Conservation (phyloP, 2,113 vertebrate species). For the Percopsis transmontana region DNA sequence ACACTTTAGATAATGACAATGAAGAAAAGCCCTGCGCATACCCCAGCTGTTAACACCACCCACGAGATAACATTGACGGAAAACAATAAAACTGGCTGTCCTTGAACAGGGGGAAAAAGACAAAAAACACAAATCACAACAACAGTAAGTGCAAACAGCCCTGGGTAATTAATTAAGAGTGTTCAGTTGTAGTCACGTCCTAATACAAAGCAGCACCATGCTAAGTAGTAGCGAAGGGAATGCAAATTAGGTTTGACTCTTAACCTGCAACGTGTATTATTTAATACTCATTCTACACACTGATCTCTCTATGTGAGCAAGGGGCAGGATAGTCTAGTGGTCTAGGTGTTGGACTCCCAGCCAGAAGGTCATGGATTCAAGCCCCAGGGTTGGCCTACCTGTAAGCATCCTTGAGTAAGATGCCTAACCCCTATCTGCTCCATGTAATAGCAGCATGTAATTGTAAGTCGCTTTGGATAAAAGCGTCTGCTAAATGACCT, state of each 20-base stretch:
- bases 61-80: slow-evolving; percentile 10
- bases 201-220: slow-evolving; percentile 48
- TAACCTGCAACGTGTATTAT: slow-evolving; percentile 50
- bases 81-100: slow-evolving; percentile 29
- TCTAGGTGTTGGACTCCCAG: too few species aligned
- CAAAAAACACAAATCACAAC: slow-evolving; percentile 19
- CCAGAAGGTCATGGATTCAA: too few species aligned
- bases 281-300: slow-evolving; percentile 49
- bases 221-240: slow-evolving; percentile 53
- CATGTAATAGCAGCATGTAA: too few species aligned
- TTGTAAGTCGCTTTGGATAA: too few species aligned
- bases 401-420: too few species aligned
- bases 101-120: slow-evolving; percentile 39
- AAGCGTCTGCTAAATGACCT: too few species aligned
- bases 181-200: slow-evolving; percentile 50
- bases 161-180: slow-evolving; percentile 59
- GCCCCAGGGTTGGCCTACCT: too few species aligned
- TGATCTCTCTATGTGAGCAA: slow-evolving; percentile 34
- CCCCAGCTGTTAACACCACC: neutral
- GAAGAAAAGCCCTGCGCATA: neutral
- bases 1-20: too few species aligned
- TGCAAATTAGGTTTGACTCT: slow-evolving; percentile 64
- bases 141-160: slow-evolving; percentile 33
- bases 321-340: too few species aligned
- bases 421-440: too few species aligned